Conservation (phyloP, 2,888 invertebrate species). For the Podabrus alpinus region DNA sequence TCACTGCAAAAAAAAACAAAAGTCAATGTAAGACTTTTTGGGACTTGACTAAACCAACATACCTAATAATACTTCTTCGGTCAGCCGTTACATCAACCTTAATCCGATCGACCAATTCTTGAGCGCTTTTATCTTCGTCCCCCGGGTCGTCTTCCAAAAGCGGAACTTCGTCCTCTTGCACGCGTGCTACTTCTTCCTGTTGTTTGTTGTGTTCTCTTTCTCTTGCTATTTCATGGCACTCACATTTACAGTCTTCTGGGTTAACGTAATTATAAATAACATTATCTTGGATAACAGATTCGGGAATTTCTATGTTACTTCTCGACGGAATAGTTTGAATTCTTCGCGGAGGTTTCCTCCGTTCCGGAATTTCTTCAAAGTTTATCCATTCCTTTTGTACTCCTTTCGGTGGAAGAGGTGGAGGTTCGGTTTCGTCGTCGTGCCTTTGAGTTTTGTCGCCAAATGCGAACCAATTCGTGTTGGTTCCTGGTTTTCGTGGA, state of each 20-base stretch:
- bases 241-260: slow-evolving; percentile 86
- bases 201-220: slow-evolving; percentile 49
- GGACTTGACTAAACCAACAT: slow-evolving; percentile 33
- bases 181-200: slow-evolving; percentile 26
- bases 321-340: slow-evolving; percentile 78
- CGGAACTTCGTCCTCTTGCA: slow-evolving; percentile 59
- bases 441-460: slow-evolving; percentile 58
- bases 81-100: slow-evolving; percentile 48
- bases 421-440: slow-evolving; percentile 48
- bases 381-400: slow-evolving; percentile 75
- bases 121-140: slow-evolving; percentile 45
- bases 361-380: slow-evolving; percentile 84
- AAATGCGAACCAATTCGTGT: slow-evolving; percentile 63
- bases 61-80: slow-evolving; percentile 54
- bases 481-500: slow-evolving; percentile 56
- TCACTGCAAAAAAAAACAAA: slow-evolving; percentile 51
- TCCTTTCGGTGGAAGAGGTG: slow-evolving; percentile 58
- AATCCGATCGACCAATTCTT: slow-evolving; percentile 47
- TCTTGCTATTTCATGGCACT: slow-evolving; percentile 70
- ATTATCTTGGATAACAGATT: slow-evolving; percentile 53
- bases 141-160: slow-evolving; percentile 56
- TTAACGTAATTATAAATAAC: slow-evolving; percentile 79
- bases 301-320: slow-evolving; percentile 54
- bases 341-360: slow-evolving; percentile 78
- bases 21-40: slow-evolving; percentile 9